A percentile compares a stretch with the other conserved stretches of the same genome.
phyloP scores from a whole-genome alignment of 2,113 vertebrate species.

The Gorsachius goisagi region DNA sequence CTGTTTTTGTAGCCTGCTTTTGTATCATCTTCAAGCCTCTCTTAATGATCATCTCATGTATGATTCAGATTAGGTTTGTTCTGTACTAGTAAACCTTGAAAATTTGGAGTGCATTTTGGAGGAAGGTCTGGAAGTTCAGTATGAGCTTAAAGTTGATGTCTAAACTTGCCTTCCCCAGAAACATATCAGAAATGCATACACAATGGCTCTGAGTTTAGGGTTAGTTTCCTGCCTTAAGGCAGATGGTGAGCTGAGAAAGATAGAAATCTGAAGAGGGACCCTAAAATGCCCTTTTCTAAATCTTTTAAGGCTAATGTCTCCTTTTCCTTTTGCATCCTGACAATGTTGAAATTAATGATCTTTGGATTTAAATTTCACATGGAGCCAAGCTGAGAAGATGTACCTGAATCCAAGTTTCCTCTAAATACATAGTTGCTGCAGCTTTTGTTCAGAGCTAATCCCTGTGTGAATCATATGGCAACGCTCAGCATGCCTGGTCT shows the following conservation, averaged over 20 bases:
- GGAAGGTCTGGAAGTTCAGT: neutral
- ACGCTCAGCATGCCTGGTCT: conserved; percentile 44
- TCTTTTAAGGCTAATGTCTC: conserved; percentile 5
- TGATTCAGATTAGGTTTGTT: neutral
- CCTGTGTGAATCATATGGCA: conserved; percentile 39
- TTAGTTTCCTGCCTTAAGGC: neutral
- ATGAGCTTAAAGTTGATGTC: neutral
- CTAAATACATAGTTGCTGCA: conserved; percentile 20
- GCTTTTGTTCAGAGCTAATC: conserved; percentile 34
- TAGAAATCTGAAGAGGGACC: neutral
- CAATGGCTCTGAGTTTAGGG: neutral
- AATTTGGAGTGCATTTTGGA: neutral
- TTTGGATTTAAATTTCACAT: conserved; percentile 39
- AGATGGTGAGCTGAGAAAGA: neutral
- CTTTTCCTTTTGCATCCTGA: conserved; percentile 1
- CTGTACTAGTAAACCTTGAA: neutral
- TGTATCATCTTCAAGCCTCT: neutral
- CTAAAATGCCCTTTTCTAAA: neutral
- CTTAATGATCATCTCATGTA: neutral
- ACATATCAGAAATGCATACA: neutral
- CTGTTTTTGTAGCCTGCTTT: neutral
- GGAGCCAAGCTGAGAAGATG: conserved; percentile 25
- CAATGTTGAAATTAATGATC: conserved; percentile 3
- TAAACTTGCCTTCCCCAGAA: neutral
- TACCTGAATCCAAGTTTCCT: conserved; percentile 55